Evolutionary conservation across 2,797 vertebrate genomes (phyloP).

Genomic region (Gymnoscopelus microlampas): DNA sequence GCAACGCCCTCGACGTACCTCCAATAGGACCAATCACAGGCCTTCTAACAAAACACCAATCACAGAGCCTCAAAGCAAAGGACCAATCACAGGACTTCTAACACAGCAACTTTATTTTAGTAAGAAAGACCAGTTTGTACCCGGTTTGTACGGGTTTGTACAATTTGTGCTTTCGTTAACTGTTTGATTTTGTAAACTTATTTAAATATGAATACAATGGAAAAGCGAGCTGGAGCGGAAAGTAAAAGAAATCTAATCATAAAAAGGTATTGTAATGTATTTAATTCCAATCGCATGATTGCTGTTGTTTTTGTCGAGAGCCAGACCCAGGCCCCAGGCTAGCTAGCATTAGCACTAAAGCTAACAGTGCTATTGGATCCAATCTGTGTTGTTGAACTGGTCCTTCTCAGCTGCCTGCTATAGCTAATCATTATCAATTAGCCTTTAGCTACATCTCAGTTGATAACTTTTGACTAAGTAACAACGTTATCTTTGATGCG

Average conservation of each 20-base stretch:
- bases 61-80: conserved; percentile 29
- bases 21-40: conserved; percentile 30
- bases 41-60: conserved; percentile 62
- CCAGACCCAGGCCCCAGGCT: background rate
- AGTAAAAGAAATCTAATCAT: conserved; percentile 71
- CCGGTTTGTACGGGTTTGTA: background rate
- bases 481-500: too few relatives aligned
- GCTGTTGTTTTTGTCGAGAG: background rate
- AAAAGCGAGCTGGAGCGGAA: conserved; percentile 55
- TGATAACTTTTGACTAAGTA: too few relatives aligned
- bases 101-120: background rate
- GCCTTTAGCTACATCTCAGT: too few relatives aligned
- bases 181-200: conserved; percentile 20
- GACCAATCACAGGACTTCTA: conserved; percentile 66
- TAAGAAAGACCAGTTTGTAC: conserved; percentile 15
- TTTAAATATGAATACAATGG: conserved; percentile 72
- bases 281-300: background rate
- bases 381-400: too few relatives aligned
- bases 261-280: conserved; percentile 75
- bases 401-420: too few relatives aligned
- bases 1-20: conserved; percentile 51
- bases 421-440: too few relatives aligned
- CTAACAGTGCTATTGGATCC: too few relatives aligned
- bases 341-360: too few relatives aligned
- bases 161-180: conserved; percentile 19